A percentile compares a stretch with the other conserved stretches of the same genome.
Conservation (phyloP, 2,113 vertebrate genomes). For the Cyprinus carpio region DNA sequence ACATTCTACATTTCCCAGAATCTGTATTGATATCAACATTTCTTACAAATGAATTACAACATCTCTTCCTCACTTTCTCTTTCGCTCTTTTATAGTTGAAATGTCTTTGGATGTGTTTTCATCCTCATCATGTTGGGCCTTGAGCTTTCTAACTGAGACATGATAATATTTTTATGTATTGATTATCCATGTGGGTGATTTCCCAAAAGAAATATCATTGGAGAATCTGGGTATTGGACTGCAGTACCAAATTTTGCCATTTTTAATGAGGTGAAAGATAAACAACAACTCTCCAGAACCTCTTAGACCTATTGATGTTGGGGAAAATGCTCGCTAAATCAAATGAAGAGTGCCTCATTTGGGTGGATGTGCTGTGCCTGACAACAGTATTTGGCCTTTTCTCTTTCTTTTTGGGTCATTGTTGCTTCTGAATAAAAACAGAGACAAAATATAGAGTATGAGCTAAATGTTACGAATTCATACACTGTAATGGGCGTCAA, state of each 20-base stretch:
- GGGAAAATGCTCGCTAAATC: not conserved
- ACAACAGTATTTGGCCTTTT: not conserved
- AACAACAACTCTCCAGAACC: slow-evolving; percentile 3
- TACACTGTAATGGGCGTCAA: not conserved
- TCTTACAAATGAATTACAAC: not conserved
- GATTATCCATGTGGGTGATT: slow-evolving; percentile 15
- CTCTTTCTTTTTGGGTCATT: not conserved
- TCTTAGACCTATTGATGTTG: not conserved
- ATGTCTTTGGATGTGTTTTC: not conserved
- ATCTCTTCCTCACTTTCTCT: not conserved
- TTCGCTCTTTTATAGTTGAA: not conserved
- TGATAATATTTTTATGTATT: not conserved
- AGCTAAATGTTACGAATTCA: not conserved
- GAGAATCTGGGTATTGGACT: not conserved
- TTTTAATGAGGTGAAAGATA: not conserved
- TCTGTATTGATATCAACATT: not conserved
- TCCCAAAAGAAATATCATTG: not conserved
- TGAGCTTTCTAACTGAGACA: not conserved
- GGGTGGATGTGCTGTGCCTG: not conserved
- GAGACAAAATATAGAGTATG: not conserved
- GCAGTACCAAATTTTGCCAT: not conserved
- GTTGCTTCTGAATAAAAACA: not conserved
- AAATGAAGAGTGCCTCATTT: not conserved
- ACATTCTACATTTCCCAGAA: not conserved
- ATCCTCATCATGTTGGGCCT: not conserved